A percentile compares a stretch with the other conserved stretches of the same genome.
Evolutionary conservation across 92 coral and sea anemone genomes (phyloP).

Genomic region (Epizoanthus rinbou): DNA sequence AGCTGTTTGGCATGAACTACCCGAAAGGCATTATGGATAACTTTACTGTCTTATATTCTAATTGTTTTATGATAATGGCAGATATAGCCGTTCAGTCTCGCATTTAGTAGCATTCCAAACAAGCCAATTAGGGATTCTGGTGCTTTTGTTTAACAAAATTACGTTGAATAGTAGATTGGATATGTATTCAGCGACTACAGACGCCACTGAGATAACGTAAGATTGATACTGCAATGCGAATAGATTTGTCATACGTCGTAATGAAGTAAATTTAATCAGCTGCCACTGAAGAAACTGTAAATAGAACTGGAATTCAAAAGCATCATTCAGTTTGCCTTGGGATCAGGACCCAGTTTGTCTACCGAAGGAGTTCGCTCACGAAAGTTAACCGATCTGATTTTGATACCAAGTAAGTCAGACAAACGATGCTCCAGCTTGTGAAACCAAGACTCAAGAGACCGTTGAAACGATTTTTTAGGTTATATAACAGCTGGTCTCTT

Average conservation of each 20-base stretch:
- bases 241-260: not conserved
- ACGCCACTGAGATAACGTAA: not conserved
- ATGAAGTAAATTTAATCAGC: not conserved
- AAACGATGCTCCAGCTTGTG: no score
- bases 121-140: constrained; percentile 17
- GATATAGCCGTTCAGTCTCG: constrained; percentile 4
- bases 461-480: no score
- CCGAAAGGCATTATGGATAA: constrained; percentile 15
- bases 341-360: no score
- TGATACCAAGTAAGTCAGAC: no score
- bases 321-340: no score
- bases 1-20: not conserved
- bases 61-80: not conserved
- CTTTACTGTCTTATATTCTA: not conserved
- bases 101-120: not conserved
- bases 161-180: constrained; percentile 7
- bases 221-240: not conserved
- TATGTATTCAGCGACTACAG: not conserved
- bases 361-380: no score
- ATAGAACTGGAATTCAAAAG: no score
- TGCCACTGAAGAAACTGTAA: not conserved
- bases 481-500: no score
- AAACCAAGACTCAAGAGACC: no score
- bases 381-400: no score
- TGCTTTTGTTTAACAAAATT: constrained; percentile 17